phyloP scores from a whole-genome alignment of 2,797 vertebrate species.

The Gambusia yucatana region DNA sequence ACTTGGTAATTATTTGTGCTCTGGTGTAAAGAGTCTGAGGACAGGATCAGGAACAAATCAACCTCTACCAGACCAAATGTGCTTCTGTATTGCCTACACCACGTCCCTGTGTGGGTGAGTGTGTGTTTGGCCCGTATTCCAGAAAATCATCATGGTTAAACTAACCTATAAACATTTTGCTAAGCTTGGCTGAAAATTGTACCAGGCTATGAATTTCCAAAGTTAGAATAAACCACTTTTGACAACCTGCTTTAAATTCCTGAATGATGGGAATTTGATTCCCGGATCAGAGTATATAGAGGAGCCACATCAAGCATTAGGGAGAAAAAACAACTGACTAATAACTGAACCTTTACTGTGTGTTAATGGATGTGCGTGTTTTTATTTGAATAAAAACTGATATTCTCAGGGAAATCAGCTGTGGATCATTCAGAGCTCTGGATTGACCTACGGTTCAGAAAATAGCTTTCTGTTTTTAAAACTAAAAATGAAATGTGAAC shows the following conservation, averaged over 20 bases:
- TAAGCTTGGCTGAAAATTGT: conserved; percentile 25
- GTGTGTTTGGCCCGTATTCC: conserved; percentile 22
- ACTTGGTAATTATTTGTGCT: conserved; percentile 47
- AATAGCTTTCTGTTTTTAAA: background rate
- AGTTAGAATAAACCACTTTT: conserved; percentile 40
- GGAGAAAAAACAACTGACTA: conserved; percentile 63
- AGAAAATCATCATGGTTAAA: conserved; percentile 45
- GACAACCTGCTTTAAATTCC: conserved; percentile 60
- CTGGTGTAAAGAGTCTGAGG: conserved; percentile 32
- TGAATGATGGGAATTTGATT: conserved; percentile 64
- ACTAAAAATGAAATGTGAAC: background rate
- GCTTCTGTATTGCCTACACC: conserved; percentile 6
- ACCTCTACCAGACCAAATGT: conserved; percentile 21
- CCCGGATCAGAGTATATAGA: conserved; percentile 65
- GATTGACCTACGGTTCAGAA: background rate
- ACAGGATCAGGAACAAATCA: conserved; percentile 38
- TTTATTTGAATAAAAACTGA: background rate
- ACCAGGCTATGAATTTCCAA: conserved; percentile 45
- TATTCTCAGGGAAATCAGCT: background rate
- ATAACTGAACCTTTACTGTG: conserved; percentile 64
- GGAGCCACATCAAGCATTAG: conserved; percentile 48
- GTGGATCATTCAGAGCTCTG: background rate
- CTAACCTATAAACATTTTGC: conserved; percentile 42
- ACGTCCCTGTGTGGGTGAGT: conserved; percentile 2
- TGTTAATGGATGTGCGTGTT: conserved; percentile 60